Evolutionary conservation across 2,888 invertebrate species (phyloP).

Genomic region (Synergus itoensis): DNA sequence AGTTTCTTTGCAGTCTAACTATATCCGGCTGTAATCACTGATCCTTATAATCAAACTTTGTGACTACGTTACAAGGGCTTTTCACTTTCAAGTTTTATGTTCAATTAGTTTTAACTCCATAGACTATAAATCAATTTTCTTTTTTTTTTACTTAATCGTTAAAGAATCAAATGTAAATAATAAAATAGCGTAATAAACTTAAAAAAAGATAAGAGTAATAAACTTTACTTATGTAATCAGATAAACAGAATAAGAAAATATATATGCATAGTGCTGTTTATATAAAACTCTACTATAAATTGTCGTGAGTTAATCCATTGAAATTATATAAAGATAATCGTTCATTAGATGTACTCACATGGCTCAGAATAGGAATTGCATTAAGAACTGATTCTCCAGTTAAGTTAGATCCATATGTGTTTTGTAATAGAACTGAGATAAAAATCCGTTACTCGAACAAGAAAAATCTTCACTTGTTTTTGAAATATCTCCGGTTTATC

Average conservation of each 20-base stretch:
- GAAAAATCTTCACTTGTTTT: background rate
- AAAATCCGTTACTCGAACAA: background rate
- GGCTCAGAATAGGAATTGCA: background rate
- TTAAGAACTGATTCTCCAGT: constrained; percentile 8
- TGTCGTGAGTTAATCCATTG: background rate
- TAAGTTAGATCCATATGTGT: background rate
- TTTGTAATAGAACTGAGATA: background rate
- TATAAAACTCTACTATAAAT: background rate
- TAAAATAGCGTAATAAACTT: background rate
- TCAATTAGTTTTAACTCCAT: background rate
- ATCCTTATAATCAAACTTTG: background rate
- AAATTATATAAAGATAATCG: background rate
- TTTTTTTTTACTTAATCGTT: too few relatives aligned
- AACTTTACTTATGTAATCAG: background rate
- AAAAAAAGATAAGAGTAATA: too few relatives aligned
- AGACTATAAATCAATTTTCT: background rate
- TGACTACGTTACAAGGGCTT: background rate
- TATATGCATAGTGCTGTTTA: background rate
- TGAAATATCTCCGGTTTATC: background rate
- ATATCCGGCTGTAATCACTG: background rate
- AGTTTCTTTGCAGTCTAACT: background rate
- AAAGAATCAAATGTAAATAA: too few relatives aligned
- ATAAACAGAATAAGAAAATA: background rate
- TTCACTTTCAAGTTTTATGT: background rate
- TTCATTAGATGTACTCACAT: background rate